These are phyloP conservation scores for Lobophora halterata DNA, from an alignment of 2,888 invertebrate species.

Conservation along the genomic window DNA sequence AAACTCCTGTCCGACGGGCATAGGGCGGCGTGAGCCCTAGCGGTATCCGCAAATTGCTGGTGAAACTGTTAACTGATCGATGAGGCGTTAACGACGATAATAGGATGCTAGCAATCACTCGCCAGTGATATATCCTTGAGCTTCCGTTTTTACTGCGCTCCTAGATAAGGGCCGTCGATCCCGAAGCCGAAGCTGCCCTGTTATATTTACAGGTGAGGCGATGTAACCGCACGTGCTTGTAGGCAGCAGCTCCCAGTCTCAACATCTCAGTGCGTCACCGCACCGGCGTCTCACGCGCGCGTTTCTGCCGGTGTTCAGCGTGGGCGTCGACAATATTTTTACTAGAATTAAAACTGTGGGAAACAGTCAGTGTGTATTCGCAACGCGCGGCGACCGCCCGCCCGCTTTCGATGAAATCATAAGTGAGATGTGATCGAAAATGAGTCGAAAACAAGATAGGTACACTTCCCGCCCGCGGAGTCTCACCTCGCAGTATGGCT, in stretches of 20 bases:
- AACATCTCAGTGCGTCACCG: conserved; percentile 52
- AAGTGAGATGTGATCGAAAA: conserved; percentile 58
- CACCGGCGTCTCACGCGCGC: conserved; percentile 53
- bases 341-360: conserved; percentile 60
- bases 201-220: conserved; percentile 68
- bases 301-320: conserved; percentile 46
- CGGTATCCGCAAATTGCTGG: conserved; percentile 54
- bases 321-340: conserved; percentile 69
- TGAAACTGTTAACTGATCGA: conserved; percentile 61
- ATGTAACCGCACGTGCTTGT: conserved; percentile 59
- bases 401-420: conserved; percentile 33
- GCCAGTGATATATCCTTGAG: conserved; percentile 42
- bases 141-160: conserved; percentile 13
- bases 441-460: conserved; percentile 75
- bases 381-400: conserved; percentile 56
- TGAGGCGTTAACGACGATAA: conserved; percentile 53
- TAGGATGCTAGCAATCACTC: conserved; percentile 50
- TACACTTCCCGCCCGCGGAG: conserved; percentile 67
- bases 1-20: conserved; percentile 50
- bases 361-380: conserved; percentile 68
- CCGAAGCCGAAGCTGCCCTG: conserved; percentile 35
- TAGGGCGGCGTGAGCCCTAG: conserved; percentile 48
- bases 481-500: conserved; percentile 66
- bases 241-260: conserved; percentile 52
- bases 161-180: conserved; percentile 32